Evolutionary conservation across 2,888 invertebrate genomes (phyloP), one percentile per base, ranked within the genome.

Genomic region (Anthrax anthrax): DNA sequence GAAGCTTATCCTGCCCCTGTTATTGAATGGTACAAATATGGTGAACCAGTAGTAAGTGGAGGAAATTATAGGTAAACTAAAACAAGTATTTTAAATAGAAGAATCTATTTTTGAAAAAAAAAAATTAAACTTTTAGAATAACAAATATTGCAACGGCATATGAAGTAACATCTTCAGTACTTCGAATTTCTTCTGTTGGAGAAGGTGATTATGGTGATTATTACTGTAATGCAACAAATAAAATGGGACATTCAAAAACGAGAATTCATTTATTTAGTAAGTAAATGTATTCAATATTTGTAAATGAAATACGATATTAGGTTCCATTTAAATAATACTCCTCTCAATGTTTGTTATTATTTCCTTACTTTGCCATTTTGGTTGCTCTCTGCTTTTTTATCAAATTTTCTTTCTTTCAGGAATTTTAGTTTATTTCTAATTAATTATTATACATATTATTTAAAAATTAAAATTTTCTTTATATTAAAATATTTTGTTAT

Each of bases 201-300:
- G 60, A 57, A 41, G 51, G 56, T 39, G 63, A 69, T 54, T 64
- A 60, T 47, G 67, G 67, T 0, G 64, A 67, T 48, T 68, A 64
- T 44, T 63, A 57, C 32, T 68, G 67, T 54, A 64, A 65, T 50
- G 69, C 67, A 43, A 63, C 63, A 42, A 68, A 68, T 44, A 67
- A 65, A 54, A 50, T 67, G 51, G 67, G 69, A 16, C 59, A 64
- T 34, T 58, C 59, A 49, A 64, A 65, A 49, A 63, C 64, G 36
- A 60, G 62, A 43, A 55, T 67, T 47, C 58, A 65, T 56, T 56
- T 67, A 47, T 68, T 62, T 34, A 18, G 44, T 45, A 40, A 45
- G 39, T 45, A 36, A 13, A 18, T 38, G 6, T 8, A 27, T 27
- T 9, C 5, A 27, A 27, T 23, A 29, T 29, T 9, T 29, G 29